Evolutionary conservation across 2,113 vertebrate species (phyloP).

Genomic region (Bos indicus): DNA sequence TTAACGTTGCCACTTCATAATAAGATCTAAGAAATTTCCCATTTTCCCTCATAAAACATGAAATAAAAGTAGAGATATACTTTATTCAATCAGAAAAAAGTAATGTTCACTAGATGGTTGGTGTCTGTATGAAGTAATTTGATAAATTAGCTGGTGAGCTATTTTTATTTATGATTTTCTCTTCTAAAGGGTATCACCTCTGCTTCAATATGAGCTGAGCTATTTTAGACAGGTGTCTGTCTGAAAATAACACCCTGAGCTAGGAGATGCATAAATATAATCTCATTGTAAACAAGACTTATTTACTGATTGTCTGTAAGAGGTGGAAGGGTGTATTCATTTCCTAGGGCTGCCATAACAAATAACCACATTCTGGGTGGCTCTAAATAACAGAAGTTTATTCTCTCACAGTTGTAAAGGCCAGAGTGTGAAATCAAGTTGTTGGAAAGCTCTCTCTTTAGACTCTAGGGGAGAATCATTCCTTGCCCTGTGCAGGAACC

Average conservation of each 20-base stretch:
- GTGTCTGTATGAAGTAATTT: neutral
- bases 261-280: neutral
- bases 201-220: neutral
- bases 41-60: neutral
- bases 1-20: neutral
- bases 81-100: neutral
- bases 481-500: neutral
- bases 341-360: neutral
- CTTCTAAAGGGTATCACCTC: neutral
- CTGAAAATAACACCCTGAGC: neutral
- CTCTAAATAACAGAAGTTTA: neutral
- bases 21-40: neutral
- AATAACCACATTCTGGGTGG: neutral
- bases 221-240: neutral
- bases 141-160: neutral
- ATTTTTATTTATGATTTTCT: constrained; percentile 4
- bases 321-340: neutral
- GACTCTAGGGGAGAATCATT: fast-evolving
- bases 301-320: neutral
- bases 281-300: neutral
- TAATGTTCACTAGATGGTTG: neutral
- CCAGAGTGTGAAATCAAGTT: neutral
- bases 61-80: neutral
- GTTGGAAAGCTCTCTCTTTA: neutral
- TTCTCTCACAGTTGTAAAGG: neutral